Conservation (phyloP, 2,888 invertebrate species). For the Coleophora deauratella region DNA sequence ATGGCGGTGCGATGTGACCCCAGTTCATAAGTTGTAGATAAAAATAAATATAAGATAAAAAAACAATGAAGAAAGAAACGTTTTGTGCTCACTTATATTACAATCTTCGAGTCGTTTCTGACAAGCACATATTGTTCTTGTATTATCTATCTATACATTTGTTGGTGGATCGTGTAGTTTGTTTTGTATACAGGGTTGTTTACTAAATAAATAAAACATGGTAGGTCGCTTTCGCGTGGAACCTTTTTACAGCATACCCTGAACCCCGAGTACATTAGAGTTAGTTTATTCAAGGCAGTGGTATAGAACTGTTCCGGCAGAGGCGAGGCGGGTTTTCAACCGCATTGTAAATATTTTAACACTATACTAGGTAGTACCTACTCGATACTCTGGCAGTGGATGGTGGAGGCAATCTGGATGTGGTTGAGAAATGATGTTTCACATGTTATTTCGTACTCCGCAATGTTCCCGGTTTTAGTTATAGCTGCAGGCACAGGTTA, state of each 20-base stretch:
- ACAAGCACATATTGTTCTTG: neutral
- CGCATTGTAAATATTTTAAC: constrained; percentile 60
- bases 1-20: constrained; percentile 12
- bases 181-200: no score
- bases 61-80: neutral
- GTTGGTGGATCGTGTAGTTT: no score
- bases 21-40: constrained; percentile 22
- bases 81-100: neutral
- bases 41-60: no score
- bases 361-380: constrained; percentile 32
- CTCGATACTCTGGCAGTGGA: constrained; percentile 11
- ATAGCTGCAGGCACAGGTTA: no score
- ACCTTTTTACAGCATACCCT: neutral
- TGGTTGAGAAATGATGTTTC: no score
- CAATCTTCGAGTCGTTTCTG: neutral
- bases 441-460: no score
- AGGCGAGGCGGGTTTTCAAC: constrained; percentile 39
- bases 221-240: neutral
- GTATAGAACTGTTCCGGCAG: constrained; percentile 24
- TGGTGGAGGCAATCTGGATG: no score
- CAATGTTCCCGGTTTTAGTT: no score
- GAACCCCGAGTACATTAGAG: constrained; percentile 7
- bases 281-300: constrained; percentile 25
- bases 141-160: no score
- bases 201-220: no score